A percentile compares a stretch with the other conserved stretches of the same genome.
phyloP scores from a whole-genome alignment of 2,888 invertebrate species.

The Vesta saturnalis region DNA sequence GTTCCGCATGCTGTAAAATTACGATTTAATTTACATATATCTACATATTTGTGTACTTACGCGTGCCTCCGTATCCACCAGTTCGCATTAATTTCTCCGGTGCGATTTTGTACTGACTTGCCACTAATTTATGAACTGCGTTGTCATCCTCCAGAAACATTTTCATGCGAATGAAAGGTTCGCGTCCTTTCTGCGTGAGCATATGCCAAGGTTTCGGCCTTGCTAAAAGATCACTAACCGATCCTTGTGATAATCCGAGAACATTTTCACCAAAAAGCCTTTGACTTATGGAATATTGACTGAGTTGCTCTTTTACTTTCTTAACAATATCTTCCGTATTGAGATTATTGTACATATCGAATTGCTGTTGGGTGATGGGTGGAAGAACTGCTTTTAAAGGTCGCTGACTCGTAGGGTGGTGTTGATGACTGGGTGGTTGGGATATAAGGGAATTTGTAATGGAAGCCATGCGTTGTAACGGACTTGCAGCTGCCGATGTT shows the following conservation, averaged over 20 bases:
- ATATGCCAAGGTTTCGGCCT: constrained; percentile 99
- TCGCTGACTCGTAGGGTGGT: constrained; percentile 84
- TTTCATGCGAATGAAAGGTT: constrained; percentile 98
- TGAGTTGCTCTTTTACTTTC: constrained; percentile 93
- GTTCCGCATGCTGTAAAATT: constrained; percentile 60
- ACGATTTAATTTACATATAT: neutral
- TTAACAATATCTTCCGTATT: constrained; percentile 99
- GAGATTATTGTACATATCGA: constrained; percentile 96
- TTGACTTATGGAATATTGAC: constrained; percentile 97
- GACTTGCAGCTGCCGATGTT: constrained; percentile 86
- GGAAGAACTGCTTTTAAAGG: constrained; percentile 96
- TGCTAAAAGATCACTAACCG: constrained; percentile 96
- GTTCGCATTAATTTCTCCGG: constrained; percentile 98
- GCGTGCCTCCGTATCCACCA: constrained; percentile 85
- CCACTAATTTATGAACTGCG: constrained; percentile 93
- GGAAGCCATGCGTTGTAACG: constrained; percentile 96
- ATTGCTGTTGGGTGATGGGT: constrained; percentile 98
- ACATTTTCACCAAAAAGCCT: constrained; percentile 98
- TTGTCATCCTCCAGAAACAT: constrained; percentile 97
- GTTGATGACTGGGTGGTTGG: constrained; percentile 86
- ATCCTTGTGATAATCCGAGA: constrained; percentile 95
- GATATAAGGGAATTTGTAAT: constrained; percentile 97
- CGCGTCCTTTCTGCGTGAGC: constrained; percentile 96
- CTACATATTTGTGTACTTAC: constrained; percentile 72
- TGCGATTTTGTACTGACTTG: constrained; percentile 97